A percentile compares a stretch with the other conserved stretches of the same genome.
These are phyloP conservation scores for Lepus europaeus DNA, from an alignment of 2,113 vertebrate species.

Conservation along the genomic window DNA sequence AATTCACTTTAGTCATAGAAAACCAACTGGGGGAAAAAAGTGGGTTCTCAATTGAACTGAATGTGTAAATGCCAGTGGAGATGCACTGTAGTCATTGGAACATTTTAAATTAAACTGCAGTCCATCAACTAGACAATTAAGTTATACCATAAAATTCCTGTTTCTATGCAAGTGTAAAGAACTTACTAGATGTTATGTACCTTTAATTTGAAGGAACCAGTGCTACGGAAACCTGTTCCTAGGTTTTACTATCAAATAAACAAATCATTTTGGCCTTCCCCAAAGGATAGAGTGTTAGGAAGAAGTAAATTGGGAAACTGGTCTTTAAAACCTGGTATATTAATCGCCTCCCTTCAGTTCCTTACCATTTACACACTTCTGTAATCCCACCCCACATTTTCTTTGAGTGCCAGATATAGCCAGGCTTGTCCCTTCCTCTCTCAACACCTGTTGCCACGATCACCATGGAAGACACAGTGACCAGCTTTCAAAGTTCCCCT, in stretches of 20 bases:
- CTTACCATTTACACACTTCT: background rate
- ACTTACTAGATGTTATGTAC: background rate
- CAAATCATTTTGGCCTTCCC: background rate
- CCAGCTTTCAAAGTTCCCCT: background rate
- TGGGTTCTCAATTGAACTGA: background rate
- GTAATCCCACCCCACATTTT: background rate
- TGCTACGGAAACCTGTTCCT: background rate
- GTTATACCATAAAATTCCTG: background rate
- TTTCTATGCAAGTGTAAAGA: slow-evolving; percentile 2
- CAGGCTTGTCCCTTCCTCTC: background rate
- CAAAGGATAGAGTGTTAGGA: background rate
- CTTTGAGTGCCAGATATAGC: background rate
- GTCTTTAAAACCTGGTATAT: background rate
- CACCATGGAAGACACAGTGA: background rate
- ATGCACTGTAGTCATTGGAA: background rate
- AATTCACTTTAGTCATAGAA: background rate
- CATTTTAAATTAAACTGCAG: slow-evolving; percentile 28
- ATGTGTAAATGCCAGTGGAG: background rate
- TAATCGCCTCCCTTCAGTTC: background rate
- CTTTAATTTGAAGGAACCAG: slow-evolving; percentile 42
- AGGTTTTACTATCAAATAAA: background rate
- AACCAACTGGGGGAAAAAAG: background rate
- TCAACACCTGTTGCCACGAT: background rate
- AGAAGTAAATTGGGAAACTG: background rate
- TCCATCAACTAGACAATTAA: background rate